A percentile compares a stretch with the other conserved stretches of the same genome.
Conservation (phyloP, 2,888 invertebrate species). For the Phengaris alcon region DNA sequence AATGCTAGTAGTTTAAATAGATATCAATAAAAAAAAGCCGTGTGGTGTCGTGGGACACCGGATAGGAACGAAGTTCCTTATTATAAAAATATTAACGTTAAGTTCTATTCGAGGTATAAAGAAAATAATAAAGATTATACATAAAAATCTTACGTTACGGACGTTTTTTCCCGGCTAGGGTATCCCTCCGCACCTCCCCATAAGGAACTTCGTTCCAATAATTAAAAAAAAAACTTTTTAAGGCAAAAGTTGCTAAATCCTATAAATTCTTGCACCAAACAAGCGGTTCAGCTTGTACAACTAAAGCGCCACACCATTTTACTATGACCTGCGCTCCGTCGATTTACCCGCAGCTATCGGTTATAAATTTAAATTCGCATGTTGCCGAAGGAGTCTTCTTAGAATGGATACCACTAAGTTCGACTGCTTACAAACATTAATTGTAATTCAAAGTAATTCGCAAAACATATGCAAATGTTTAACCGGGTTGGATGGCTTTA, state of each 20-base stretch:
- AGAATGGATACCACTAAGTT: conserved; percentile 57
- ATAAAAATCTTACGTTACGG: too few relatives aligned
- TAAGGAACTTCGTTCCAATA: too few relatives aligned
- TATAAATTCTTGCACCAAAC: conserved; percentile 46
- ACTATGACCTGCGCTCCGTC: conserved; percentile 44
- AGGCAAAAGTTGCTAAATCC: neutral
- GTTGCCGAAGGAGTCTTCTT: conserved; percentile 42
- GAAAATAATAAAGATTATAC: too few relatives aligned
- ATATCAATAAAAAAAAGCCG: too few relatives aligned
- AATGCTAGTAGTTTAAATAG: too few relatives aligned
- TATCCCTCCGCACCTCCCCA: too few relatives aligned
- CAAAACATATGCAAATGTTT: conserved; percentile 63
- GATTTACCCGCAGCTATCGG: conserved; percentile 31
- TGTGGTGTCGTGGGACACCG: too few relatives aligned
- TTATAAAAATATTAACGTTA: too few relatives aligned
- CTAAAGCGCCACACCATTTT: conserved; percentile 54
- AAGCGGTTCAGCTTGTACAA: conserved; percentile 58
- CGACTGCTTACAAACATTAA: conserved; percentile 59
- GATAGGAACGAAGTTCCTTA: too few relatives aligned
- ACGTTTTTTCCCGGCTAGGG: too few relatives aligned
- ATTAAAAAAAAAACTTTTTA: too few relatives aligned
- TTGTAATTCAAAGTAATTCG: conserved; percentile 70
- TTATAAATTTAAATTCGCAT: conserved; percentile 32
- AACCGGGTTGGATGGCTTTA: conserved; percentile 47
- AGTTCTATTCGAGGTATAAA: too few relatives aligned